Evolutionary conservation across 2,888 invertebrate species (phyloP), one percentile per base, ranked within the genome.

Genomic region (Drosophila mimica): DNA sequence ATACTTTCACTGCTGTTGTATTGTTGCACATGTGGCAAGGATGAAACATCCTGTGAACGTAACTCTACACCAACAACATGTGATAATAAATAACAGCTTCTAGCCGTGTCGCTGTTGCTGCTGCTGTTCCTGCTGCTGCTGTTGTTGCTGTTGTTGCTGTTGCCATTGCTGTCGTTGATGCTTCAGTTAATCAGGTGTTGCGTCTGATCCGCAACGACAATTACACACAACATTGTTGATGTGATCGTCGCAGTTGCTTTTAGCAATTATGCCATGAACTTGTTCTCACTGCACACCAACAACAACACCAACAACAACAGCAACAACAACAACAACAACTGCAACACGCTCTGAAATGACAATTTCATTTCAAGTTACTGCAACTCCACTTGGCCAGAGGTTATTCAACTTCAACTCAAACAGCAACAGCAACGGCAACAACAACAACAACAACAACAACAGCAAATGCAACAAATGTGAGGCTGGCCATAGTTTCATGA

Each of bases 111-210:
- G 53, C 20, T 61, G 30, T 9, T 52, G 60, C 13, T 54, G 64
- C n/a, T 46, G 57, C 11, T 58, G 43, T 11, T 59, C 62, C 9
- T 64, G 64, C 60, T 62, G 49, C 25, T 46, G 57, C 13, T 60
- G 34, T 9, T 54, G 62, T 15, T 64, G 62, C 7, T 38, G 8
- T 43, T 43, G 52, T 40, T 51, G 58, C 25, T 59, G 33, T 25
- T 58, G 61, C 25, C 53, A 58, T 7, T 60, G 62, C 17, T 81
- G 90, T 80, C 81, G 73, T 76, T 80, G 86, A 77, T 91, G 90
- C 89, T 87, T 84, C 91, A 91, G 82, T 92, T 89, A 91, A 90
- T 91, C 91, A 92, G 92, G 92, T 91, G 91, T 91, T 91, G 91
- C 91, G 82, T 82, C 88, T 91, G 91, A 91, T 91, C 88, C 84